phyloP scores from a whole-genome alignment of 1,140 invertebrate genomes.

The Lordiphosa clarofinis region DNA sequence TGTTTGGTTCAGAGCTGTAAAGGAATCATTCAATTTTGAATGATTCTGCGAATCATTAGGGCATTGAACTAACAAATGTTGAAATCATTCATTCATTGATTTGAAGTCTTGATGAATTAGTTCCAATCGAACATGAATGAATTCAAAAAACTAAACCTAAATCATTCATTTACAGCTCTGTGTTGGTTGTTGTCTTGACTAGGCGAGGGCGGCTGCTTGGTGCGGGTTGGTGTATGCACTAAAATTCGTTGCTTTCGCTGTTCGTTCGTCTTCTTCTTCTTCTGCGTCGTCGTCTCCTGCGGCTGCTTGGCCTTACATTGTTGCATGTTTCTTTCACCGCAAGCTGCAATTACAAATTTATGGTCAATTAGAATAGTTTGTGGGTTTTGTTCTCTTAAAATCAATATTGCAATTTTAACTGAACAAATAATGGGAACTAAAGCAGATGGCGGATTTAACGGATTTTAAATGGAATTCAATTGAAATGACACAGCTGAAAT shows the following conservation, averaged over 20 bases:
- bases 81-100: background rate
- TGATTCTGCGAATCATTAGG: no score
- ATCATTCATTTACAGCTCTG: background rate
- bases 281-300: constrained; percentile 19
- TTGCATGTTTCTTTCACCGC: constrained; percentile 47
- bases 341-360: constrained; percentile 34
- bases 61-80: no score
- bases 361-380: background rate
- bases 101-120: no score
- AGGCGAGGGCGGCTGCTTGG: constrained; percentile 5
- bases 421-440: no score
- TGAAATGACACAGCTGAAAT: no score
- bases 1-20: no score
- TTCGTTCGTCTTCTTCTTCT: constrained; percentile 19
- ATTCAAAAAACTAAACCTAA: no score
- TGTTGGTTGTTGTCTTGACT: constrained; percentile 17
- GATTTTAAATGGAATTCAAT: no score
- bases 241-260: constrained; percentile 10
- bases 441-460: no score
- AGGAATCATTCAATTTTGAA: no score
- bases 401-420: constrained; percentile 1
- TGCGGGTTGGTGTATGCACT: constrained; percentile 1
- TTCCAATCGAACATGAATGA: no score
- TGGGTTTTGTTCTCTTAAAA: constrained; percentile 11
- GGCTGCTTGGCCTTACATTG: constrained; percentile 49